Conservation (phyloP, 2,888 invertebrate species). For the Calameuta filiformis region DNA sequence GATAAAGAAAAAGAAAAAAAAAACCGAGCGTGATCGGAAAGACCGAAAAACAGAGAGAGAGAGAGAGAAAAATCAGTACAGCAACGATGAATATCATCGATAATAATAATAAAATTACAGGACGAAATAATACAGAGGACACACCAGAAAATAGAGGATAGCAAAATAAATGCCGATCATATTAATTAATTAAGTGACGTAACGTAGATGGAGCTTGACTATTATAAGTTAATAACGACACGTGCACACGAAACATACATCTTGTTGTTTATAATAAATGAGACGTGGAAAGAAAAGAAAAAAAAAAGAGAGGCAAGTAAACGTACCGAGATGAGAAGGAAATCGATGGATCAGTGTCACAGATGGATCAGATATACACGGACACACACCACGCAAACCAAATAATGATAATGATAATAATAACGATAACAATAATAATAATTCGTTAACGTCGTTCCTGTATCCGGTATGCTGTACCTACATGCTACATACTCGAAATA, state of each 20-base stretch:
- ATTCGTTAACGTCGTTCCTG: background rate
- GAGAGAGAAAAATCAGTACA: slow-evolving; percentile 10
- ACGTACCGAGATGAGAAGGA: background rate
- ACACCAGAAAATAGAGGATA: background rate
- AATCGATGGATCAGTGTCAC: background rate
- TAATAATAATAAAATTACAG: background rate
- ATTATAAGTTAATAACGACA: slow-evolving; percentile 47
- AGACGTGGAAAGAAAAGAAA: slow-evolving; percentile 31
- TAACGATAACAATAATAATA: background rate
- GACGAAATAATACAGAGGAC: background rate
- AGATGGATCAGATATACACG: background rate
- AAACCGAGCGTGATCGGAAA: background rate
- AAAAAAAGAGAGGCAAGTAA: slow-evolving; percentile 19
- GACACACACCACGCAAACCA: background rate
- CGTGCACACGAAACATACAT: slow-evolving; percentile 62
- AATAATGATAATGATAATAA: background rate
- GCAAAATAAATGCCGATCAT: background rate
- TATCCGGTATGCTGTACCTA: background rate
- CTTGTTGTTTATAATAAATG: slow-evolving; percentile 64
- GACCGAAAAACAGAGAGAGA: background rate
- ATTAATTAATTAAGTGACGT: slow-evolving; percentile 18
- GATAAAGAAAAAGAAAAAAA: background rate
- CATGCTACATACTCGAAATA: background rate
- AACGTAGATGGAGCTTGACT: slow-evolving; percentile 57
- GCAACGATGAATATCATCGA: slow-evolving; percentile 9